These are phyloP conservation scores for Drosophila pandora DNA, from an alignment of 1,140 invertebrate species.

Conservation along the genomic window DNA sequence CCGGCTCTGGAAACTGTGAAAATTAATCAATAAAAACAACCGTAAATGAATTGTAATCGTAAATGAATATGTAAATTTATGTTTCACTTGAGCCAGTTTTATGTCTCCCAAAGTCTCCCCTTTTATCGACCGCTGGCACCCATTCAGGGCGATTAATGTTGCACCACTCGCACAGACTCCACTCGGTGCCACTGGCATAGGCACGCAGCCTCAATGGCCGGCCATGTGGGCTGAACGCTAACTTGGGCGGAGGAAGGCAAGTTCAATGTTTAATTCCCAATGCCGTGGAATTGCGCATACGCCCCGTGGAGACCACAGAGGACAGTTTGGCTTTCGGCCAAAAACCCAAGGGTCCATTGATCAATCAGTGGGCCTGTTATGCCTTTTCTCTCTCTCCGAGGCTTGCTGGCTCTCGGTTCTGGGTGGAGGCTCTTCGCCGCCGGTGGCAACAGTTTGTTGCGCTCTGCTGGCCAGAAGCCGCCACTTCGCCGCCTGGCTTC, in stretches of 20 bases:
- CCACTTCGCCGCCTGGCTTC: conserved; percentile 25
- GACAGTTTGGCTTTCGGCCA: conserved; percentile 67
- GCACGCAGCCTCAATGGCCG: conserved; percentile 59
- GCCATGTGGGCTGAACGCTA: conserved; percentile 10
- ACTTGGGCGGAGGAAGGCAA: conserved; percentile 38
- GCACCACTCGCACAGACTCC: background rate
- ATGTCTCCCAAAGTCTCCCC: conserved; percentile 10
- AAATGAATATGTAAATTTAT: background rate
- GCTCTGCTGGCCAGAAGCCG: conserved; percentile 50
- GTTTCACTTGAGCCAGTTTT: background rate
- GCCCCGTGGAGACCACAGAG: conserved; percentile 40
- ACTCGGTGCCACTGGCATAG: conserved; percentile 30
- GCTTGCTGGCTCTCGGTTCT: conserved; percentile 1
- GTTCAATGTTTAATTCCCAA: conserved; percentile 72
- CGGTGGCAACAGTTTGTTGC: conserved; percentile 68
- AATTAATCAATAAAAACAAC: background rate
- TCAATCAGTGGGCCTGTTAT: conserved; percentile 62
- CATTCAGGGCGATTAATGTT: conserved; percentile 38
- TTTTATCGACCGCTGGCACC: conserved; percentile 22
- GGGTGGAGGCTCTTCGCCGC: conserved; percentile 1
- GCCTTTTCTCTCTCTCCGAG: background rate
- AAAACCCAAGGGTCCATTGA: conserved; percentile 45
- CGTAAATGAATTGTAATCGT: background rate
- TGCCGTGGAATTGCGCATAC: conserved; percentile 72
- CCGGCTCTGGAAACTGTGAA: background rate